Evolutionary conservation across 2,113 vertebrate genomes (phyloP).

Genomic region (Cettia cetti): DNA sequence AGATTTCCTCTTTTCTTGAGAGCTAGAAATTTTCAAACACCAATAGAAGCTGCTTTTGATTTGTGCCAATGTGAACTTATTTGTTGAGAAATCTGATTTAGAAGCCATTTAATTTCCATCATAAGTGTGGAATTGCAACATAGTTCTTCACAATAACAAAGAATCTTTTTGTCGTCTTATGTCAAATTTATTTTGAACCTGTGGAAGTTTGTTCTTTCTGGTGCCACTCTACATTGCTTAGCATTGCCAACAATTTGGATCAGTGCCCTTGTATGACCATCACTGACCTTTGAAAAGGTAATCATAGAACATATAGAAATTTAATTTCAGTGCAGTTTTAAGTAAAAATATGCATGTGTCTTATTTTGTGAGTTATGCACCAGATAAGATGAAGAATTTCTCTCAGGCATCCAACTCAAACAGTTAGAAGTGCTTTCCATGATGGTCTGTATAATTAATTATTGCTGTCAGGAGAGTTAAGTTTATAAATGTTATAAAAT

Average conservation of each 20-base stretch:
- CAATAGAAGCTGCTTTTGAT: neutral
- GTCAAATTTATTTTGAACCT: neutral
- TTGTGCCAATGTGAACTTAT: neutral
- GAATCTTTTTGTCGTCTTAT: neutral
- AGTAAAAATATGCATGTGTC: neutral
- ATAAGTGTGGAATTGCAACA: no score
- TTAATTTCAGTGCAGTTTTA: neutral
- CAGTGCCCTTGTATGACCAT: neutral
- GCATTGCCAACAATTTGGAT: neutral
- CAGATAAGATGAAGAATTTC: neutral
- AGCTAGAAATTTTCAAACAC: neutral
- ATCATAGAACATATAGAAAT: neutral
- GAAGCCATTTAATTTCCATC: neutral
- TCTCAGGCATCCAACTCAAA: neutral
- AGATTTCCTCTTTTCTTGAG: neutral
- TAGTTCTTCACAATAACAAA: neutral
- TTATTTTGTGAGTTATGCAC: neutral
- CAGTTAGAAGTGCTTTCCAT: neutral
- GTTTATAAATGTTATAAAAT: neutral
- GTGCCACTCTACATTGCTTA: neutral
- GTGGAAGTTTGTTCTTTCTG: neutral
- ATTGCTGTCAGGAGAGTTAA: neutral
- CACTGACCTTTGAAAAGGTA: neutral
- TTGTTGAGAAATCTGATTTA: neutral
- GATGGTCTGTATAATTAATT: neutral